phyloP scores from a whole-genome alignment of 2,888 invertebrate genomes.

The Heliothis peltigera region DNA sequence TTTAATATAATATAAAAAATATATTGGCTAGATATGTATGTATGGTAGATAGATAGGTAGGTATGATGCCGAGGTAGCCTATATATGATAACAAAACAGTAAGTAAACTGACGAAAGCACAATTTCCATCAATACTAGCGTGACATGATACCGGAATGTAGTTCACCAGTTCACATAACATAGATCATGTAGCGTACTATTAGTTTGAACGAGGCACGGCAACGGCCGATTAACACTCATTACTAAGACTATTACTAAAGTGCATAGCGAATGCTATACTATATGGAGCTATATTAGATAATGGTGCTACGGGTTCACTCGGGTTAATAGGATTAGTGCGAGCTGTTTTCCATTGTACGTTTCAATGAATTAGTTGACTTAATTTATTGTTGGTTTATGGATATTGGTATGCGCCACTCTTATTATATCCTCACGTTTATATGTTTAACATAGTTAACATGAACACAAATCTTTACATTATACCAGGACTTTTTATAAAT shows the following conservation, averaged over 20 bases:
- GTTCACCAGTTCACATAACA: slow-evolving; percentile 29
- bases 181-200: slow-evolving; percentile 23
- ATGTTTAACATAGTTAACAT: too few relatives aligned
- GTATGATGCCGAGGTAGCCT: too few relatives aligned
- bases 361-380: slow-evolving; percentile 59
- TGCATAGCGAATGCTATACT: slow-evolving; percentile 74
- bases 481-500: too few relatives aligned
- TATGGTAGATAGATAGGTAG: too few relatives aligned
- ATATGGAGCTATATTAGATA: slow-evolving; percentile 67
- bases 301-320: slow-evolving; percentile 68
- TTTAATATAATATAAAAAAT: too few relatives aligned
- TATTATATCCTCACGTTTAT: not conserved
- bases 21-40: too few relatives aligned
- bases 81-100: too few relatives aligned
- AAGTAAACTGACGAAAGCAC: slow-evolving; percentile 4
- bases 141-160: slow-evolving; percentile 27
- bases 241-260: slow-evolving; percentile 67
- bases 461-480: too few relatives aligned
- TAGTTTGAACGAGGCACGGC: slow-evolving; percentile 46
- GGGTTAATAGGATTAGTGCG: slow-evolving; percentile 80
- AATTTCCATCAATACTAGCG: not conserved
- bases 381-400: slow-evolving; percentile 39
- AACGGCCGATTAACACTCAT: slow-evolving; percentile 70
- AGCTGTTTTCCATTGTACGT: slow-evolving; percentile 73
- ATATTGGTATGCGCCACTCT: slow-evolving; percentile 9